These are phyloP conservation scores for Acanthosepion pharaonis DNA, from an alignment of 2,888 invertebrate species.

Conservation along the genomic window DNA sequence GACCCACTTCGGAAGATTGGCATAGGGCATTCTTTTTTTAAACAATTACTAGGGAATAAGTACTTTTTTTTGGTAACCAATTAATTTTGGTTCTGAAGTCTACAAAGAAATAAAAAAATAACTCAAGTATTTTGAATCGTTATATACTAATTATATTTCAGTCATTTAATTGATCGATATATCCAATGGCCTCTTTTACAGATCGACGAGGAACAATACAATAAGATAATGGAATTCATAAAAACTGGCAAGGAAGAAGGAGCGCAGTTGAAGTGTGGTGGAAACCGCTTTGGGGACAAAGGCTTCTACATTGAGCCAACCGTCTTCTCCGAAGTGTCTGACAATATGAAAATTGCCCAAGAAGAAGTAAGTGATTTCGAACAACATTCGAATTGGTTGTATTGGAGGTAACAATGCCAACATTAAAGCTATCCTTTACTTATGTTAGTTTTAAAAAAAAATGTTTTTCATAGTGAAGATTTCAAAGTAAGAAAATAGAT, in stretches of 20 bases:
- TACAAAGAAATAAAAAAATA: too few relatives aligned
- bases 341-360: constrained; percentile 75
- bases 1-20: too few relatives aligned
- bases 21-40: too few relatives aligned
- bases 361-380: constrained; percentile 72
- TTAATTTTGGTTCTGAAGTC: too few relatives aligned
- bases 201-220: constrained; percentile 78
- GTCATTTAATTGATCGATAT: background rate
- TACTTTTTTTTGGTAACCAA: too few relatives aligned
- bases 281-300: constrained; percentile 74
- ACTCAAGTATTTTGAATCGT: background rate
- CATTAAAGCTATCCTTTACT: too few relatives aligned
- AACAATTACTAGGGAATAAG: too few relatives aligned
- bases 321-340: constrained; percentile 74
- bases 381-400: background rate
- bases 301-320: constrained; percentile 76
- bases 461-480: too few relatives aligned
- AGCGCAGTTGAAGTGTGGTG: constrained; percentile 85
- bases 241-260: constrained; percentile 85
- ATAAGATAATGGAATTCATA: constrained; percentile 84
- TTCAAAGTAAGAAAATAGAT: too few relatives aligned
- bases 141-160: background rate
- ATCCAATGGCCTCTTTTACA: constrained; percentile 49
- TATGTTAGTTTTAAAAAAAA: too few relatives aligned
- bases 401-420: too few relatives aligned